phyloP scores from a whole-genome alignment of 30 jellyfish, hydroid and myxozoan species.

The Rhopilema esculentum region DNA sequence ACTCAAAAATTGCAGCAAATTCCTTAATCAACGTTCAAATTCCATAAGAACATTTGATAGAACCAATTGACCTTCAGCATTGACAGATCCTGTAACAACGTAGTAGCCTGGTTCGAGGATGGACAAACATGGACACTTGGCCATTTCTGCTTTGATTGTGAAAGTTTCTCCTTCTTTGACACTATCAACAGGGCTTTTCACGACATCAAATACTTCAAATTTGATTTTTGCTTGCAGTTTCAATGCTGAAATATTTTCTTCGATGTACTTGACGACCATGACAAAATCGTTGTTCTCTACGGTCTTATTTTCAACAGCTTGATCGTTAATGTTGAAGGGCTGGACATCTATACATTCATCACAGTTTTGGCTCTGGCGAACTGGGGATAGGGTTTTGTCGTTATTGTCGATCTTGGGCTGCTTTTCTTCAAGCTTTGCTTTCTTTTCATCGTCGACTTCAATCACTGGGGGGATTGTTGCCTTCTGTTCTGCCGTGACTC shows the following conservation, averaged over 20 bases:
- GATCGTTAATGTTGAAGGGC: constrained; percentile 28
- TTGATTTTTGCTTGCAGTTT: constrained; percentile 55
- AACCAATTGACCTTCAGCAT: constrained; percentile 33
- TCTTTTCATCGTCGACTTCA: neutral
- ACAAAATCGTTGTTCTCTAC: constrained; percentile 57
- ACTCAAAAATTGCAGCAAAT: no score
- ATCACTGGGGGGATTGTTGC: neutral
- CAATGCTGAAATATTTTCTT: constrained; percentile 50
- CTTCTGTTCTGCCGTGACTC: neutral
- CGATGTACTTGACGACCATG: constrained; percentile 63
- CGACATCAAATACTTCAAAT: constrained; percentile 58
- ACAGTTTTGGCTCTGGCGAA: constrained; percentile 33
- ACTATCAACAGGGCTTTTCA: constrained; percentile 44
- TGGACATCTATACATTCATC: constrained; percentile 52
- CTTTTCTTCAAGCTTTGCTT: neutral
- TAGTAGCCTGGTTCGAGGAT: constrained; percentile 62
- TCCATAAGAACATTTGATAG: constrained; percentile 64
- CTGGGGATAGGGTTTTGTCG: neutral
- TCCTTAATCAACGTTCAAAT: constrained; percentile 32
- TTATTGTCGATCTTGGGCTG: neutral
- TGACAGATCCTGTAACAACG: constrained; percentile 58
- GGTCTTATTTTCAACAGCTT: constrained; percentile 35
- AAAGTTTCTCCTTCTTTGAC: constrained; percentile 56
- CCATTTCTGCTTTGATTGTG: constrained; percentile 59
- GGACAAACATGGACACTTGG: constrained; percentile 66